These are phyloP conservation scores for Enteromius radiatus DNA, from an alignment of 2,797 vertebrate genomes.

Conservation along the genomic window DNA sequence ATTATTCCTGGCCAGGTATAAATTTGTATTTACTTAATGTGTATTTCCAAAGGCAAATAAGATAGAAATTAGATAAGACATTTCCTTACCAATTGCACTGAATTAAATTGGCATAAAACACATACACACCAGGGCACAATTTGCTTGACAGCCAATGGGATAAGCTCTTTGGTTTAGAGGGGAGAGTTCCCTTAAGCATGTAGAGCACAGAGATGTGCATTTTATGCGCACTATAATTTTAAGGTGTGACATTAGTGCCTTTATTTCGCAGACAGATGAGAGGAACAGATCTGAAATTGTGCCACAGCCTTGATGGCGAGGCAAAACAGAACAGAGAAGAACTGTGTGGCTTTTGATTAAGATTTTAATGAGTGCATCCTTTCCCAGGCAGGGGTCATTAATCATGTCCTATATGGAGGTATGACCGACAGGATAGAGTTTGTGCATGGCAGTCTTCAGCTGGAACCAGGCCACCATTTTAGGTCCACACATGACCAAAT, in stretches of 20 bases:
- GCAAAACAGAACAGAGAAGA: conserved; percentile 50
- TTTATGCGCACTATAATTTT: conserved; percentile 26
- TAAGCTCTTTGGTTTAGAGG: conserved; percentile 33
- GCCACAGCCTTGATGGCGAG: conserved; percentile 31
- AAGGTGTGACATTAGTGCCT: conserved; percentile 45
- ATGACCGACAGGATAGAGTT: conserved; percentile 54
- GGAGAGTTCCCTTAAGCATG: conserved; percentile 29
- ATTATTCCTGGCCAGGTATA: too few species aligned
- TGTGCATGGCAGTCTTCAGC: conserved; percentile 72
- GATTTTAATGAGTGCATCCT: conserved; percentile 71
- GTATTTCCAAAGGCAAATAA: background rate
- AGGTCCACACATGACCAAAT: conserved; percentile 68
- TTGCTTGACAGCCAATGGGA: too few species aligned
- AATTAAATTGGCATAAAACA: background rate
- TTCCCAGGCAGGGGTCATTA: conserved; percentile 71
- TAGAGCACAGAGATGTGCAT: background rate
- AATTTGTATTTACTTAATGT: background rate
- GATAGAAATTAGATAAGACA: background rate
- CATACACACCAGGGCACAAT: background rate
- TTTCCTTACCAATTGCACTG: background rate
- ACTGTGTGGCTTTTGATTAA: conserved; percentile 63
- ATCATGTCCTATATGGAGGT: conserved; percentile 73
- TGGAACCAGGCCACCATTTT: conserved; percentile 71
- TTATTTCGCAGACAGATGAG: conserved; percentile 20
- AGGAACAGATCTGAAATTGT: conserved; percentile 50